Conservation (phyloP, 2,113 vertebrate species). For the Gavialis gangeticus region DNA sequence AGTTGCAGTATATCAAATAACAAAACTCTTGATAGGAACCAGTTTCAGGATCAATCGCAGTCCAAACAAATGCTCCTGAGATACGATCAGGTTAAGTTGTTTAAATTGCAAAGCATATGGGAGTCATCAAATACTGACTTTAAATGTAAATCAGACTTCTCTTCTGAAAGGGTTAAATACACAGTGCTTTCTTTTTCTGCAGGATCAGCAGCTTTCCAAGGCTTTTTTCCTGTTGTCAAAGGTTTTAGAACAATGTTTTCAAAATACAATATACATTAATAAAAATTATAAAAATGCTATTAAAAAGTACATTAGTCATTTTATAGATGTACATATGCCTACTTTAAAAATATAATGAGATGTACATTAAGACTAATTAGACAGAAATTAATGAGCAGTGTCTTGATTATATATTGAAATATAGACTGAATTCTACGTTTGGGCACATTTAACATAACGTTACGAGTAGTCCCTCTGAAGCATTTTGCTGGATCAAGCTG, state of each 20-base stretch:
- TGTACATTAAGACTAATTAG: background rate
- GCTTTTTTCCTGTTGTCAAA: slow-evolving; percentile 1
- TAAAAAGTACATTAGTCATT: background rate
- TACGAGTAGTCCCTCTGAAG: background rate
- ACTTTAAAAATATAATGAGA: slow-evolving; percentile 13
- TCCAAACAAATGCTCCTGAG: slow-evolving; percentile 62
- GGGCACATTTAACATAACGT: background rate
- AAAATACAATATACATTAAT: background rate
- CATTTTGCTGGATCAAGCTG: background rate
- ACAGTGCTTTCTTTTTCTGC: background rate
- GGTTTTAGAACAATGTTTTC: slow-evolving; percentile 9
- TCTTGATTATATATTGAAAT: background rate
- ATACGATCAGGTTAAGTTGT: slow-evolving; percentile 70
- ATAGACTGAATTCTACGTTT: background rate
- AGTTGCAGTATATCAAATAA: slow-evolving; percentile 27
- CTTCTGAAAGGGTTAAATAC: slow-evolving; percentile 37
- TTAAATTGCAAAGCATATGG: slow-evolving; percentile 69
- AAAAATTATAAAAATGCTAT: background rate
- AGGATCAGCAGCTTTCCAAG: background rate
- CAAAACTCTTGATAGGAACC: slow-evolving; percentile 55
- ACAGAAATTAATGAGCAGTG: background rate
- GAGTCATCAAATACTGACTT: slow-evolving; percentile 67
- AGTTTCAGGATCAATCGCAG: slow-evolving; percentile 67
- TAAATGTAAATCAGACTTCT: slow-evolving; percentile 63
- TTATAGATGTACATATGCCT: background rate